Evolutionary conservation across 2,797 vertebrate genomes (phyloP), one percentile per base, ranked within the genome.

Genomic region (Salarias fasciatus): DNA sequence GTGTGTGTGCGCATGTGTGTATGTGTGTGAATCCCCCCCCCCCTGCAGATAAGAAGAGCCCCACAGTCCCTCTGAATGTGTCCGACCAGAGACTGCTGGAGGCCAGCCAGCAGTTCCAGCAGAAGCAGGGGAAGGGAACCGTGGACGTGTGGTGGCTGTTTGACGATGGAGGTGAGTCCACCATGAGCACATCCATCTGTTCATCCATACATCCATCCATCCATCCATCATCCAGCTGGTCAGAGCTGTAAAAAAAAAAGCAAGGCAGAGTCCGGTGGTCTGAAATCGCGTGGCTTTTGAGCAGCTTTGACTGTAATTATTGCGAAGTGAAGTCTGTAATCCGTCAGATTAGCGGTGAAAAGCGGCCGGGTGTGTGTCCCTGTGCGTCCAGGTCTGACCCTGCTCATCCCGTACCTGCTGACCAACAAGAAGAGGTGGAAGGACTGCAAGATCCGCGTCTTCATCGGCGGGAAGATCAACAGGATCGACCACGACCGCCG

Each of bases 111-210:
- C 96, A 97, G 80, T 99, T 99, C 92, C 94, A 95, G 89, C 95
- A 94, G 89, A 97, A 97, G 62, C 97, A 99, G 88, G 95, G 95
- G 61, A 98, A 97, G 83, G 97, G 95, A 60, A 98, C 97, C 1
- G 95, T 99, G 74, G 97, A 99, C 3, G 97, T 99, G 3, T 99
- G 97, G 97, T 99, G 97, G 97, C 94, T 99, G 72, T 99, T 99
- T 89, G 97, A 99, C 66, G 97, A 99, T 67, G 97, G 97, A 88
- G 97, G 97, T 99, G 89, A 86, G 83, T 46, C 28, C 35, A 10
- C n/a, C n/a, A 97, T 99, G 89, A 86, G 83, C 46, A 28, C 35
- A 10, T n/a, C n/a, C n/a, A n/a, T n/a, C n/a, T n/a, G n/a, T n/a
- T n/a, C n/a, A n/a, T n/a, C n/a, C n/a, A n/a, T n/a, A n/a, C n/a